Base-by-base conservation (phyloP, 2,888 invertebrate genomes). In the Drosophila birchii region DNA sequence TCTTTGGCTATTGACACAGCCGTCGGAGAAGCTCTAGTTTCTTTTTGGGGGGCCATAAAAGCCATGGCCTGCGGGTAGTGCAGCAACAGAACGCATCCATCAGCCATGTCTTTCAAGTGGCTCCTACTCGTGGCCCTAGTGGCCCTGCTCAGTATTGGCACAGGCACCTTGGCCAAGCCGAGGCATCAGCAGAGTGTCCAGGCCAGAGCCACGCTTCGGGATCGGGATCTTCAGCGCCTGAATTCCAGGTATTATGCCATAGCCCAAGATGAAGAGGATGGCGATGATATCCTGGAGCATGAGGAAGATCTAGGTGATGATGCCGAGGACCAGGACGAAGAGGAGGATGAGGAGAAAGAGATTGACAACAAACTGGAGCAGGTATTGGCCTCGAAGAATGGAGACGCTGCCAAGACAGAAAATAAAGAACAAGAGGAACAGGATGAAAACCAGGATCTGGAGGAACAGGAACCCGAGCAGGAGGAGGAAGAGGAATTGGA, bases 21-120 rank as follows among this genome's bases (percentile, higher is more conserved):
- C 78, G 79, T 81, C 77, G 68, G 73, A 63, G 75, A 77, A 81
- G 84, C 81, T 73, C 76, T 43, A 49, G 36, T 29, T 43, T 18
- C 45, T 14, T 11, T 32, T 2, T 11, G 32, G 8, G 26, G 4
- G 34, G 6, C 51, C 68, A 84, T 84, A 84, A 78, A 84, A 88
- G 73, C 64, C 43, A 43, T 12, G 12, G 18, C 54, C 47, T 26
- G 3, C 43, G 20, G 49, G 36, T 49, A 45, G 36, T n/a, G 51
- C 53, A 60, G 73, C 75, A 68, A 70, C 88, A 83, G 36, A 82
- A 63, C 54, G 32, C 47, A 69, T 47, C 41, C 54, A 68, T 16
- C 68, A 75, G 41, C 47, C 81, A 84, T 84, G 83, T 70, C 81
- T 49, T 41, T 55, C 12, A 88, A 86, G 79, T 75, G 79, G 57